Base-by-base conservation (phyloP, 2,888 invertebrate genomes). In the Callinectes sapidus region DNA sequence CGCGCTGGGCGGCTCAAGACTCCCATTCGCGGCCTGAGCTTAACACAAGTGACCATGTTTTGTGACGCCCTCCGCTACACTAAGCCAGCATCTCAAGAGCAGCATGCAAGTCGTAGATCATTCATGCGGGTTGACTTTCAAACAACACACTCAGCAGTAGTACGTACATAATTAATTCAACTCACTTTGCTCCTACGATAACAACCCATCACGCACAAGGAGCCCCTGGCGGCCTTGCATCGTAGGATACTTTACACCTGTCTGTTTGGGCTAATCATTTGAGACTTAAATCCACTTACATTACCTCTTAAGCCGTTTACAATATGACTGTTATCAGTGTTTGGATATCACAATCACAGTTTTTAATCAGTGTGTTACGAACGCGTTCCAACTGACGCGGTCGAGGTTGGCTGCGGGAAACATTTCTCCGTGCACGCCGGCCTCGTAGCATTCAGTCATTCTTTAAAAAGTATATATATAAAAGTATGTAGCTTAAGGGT, bases 281-380 rank as follows among this genome's bases (percentile, higher is more conserved):
- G 81, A 81, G 18, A 81, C 81, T 81, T 81, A 35, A 81, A 81
- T 81, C 81, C 35, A 81, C 35, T 81, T 81, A 81, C 81, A 81
- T 81, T 81, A 81, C 32, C 81, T 81, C 32, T 81, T 81, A 81
- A 81, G 81, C 81, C 81, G 81, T 81, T 81, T 81, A 81, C 81
- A 81, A 81, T 81, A 81, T 81, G 81, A 81, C 81, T 81, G 81
- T 81, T 81, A 81, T 81, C 81, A 81, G 81, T 81, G 81, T 81
- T 81, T 81, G 81, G 35, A 81, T 81, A 81, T 81, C 81, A 81
- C 81, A 81, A 81, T 81, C 81, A 81, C 81, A 81, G 35, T 81
- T 81, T 81, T 81, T 81, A 81, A 81, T 81, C 71, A 71, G 16
- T 35, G 81, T 81, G 35, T 81, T 81, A 81, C 32, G 81, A 18